Percentiles rank a stretch among this genome's conserved stretches.
phyloP scores from a whole-genome alignment of 2,113 vertebrate species.

The Oxyura jamaicensis region DNA sequence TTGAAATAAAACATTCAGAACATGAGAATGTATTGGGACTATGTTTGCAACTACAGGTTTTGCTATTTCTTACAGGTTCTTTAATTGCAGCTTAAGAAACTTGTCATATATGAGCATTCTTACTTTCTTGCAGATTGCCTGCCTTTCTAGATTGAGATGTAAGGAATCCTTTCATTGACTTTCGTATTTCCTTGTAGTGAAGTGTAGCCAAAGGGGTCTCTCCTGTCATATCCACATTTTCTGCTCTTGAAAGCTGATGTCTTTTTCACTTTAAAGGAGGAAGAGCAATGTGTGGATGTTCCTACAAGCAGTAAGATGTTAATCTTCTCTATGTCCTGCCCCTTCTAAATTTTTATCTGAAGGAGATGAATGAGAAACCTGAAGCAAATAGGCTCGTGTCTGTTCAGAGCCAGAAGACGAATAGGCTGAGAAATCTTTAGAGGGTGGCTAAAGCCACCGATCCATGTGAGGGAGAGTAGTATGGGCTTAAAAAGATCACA shows the following conservation, averaged over 20 bases:
- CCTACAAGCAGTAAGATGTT: neutral
- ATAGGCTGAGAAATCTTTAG: neutral
- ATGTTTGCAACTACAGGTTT: neutral
- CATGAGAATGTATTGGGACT: neutral
- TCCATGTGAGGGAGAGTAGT: neutral
- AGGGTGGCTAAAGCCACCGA: neutral
- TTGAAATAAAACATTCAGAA: constrained; percentile 23
- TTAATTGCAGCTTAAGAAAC: neutral
- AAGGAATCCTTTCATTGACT: neutral
- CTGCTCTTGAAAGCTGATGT: neutral
- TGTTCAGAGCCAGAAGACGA: neutral
- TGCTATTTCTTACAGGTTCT: neutral
- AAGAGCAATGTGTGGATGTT: neutral
- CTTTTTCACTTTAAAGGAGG: neutral
- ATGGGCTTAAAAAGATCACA: neutral
- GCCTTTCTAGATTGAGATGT: neutral
- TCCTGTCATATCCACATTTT: neutral
- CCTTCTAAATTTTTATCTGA: neutral
- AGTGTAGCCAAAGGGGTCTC: neutral
- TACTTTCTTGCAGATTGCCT: neutral
- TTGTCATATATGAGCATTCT: neutral
- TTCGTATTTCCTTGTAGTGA: neutral
- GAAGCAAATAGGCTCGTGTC: neutral
- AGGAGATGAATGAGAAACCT: neutral
- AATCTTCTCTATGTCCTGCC: neutral